Conservation (phyloP, 2,797 vertebrate genomes). For the Tarsius wallacei region DNA sequence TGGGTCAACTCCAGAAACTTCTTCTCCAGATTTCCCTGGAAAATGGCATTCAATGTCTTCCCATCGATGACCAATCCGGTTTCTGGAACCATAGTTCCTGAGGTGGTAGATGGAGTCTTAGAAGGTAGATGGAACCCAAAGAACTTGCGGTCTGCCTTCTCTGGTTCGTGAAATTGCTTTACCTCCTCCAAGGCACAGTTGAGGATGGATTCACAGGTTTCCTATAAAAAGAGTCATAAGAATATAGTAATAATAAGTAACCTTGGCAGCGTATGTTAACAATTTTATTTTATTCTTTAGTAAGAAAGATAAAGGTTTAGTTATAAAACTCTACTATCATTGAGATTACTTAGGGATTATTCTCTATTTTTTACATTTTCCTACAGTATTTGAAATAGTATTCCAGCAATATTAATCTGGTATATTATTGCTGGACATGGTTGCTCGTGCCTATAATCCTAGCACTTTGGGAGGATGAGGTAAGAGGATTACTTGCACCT, state of each 20-base stretch:
- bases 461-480: too few species aligned
- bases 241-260: neutral
- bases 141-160: constrained; percentile 74
- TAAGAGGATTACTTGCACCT: too few species aligned
- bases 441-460: too few species aligned
- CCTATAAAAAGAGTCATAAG: constrained; percentile 89
- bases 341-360: neutral
- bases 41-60: constrained; percentile 91
- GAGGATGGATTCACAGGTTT: constrained; percentile 94
- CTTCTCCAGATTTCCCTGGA: constrained; percentile 93
- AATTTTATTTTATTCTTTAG: constrained; percentile 12
- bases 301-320: neutral
- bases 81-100: constrained; percentile 63
- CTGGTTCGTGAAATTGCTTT: constrained; percentile 87
- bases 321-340: neutral
- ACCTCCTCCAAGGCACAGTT: constrained; percentile 95
- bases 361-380: constrained; percentile 18
- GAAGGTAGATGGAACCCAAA: constrained; percentile 66
- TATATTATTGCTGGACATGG: neutral
- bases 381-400: constrained; percentile 20
- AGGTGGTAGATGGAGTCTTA: neutral
- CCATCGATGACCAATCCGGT: constrained; percentile 96
- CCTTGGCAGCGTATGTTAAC: neutral
- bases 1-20: constrained; percentile 93
- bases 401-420: constrained; percentile 21